Evolutionary conservation across 1,140 invertebrate species (phyloP), one percentile per base, ranked within the genome.

Genomic region (Heliconius congener): DNA sequence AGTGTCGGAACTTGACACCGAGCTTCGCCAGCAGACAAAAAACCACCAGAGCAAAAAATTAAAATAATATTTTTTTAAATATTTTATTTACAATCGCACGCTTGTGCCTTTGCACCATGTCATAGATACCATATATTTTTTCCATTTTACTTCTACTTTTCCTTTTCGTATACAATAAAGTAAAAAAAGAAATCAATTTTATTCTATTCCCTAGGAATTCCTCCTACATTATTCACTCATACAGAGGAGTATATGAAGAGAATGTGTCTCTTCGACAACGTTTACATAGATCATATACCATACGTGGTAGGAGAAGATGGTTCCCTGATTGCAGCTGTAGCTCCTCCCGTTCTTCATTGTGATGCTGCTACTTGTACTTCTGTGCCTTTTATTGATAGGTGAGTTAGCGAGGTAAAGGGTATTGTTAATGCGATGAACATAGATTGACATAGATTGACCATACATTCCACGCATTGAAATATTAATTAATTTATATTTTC

Each of bases 371-470:
- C 91, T 5, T 94, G 93, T 75, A 94, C 93, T 11, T 92, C 90
- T 5, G 93, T 94, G 34, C 93, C 93, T 0, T 94, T 93, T 60
- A 92, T 94, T 73, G 93, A 94, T 81, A 94, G 91, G 93, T 92
- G 80, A 72, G 27, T 16, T 9, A 57, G n/a, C 23, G 55, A 46
- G 11, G 13, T 46, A 13, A 13, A 0, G 13, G 16, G 13, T 5
- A 46, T 46, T 4, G 13, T 46, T 46, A 46, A 37, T 0, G 5
- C 34, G 34, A 37, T 37, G 34, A 4, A 37, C 6, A 0, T 37
- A 6, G 6, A 37, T 8, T 37, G 6, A 37, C 6, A 0, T 37
- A 6, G 6, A 37, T 8, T 37, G 6, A 37, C 0, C 23, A 23
- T 23, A 23, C 23, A 37, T 37, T 37, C 34, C 34, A 37, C 34